Conservation (phyloP, 2,797 vertebrate genomes). For the Spinus pinus region DNA sequence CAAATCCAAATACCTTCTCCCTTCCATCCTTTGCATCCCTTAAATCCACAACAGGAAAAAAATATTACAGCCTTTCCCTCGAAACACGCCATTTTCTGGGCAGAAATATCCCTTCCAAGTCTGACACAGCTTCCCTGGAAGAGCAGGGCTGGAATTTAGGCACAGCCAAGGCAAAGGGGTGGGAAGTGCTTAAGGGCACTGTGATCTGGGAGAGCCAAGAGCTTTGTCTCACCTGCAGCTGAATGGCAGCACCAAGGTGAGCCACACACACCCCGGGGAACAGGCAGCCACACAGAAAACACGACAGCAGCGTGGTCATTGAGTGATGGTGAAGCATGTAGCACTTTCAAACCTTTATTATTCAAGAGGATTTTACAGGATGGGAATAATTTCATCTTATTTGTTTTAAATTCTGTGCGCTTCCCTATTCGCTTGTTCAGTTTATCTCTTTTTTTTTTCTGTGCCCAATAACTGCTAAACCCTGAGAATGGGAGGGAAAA, state of each 20-base stretch:
- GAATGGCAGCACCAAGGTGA: background rate
- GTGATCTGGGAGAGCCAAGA: background rate
- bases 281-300: slow-evolving; percentile 9
- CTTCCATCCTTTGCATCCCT: background rate
- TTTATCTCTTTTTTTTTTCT: background rate
- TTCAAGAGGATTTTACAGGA: slow-evolving; percentile 29
- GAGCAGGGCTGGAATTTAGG: slow-evolving; percentile 35
- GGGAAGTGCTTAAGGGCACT: background rate
- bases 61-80: background rate
- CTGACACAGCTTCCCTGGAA: background rate
- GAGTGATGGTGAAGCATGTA: slow-evolving; percentile 27
- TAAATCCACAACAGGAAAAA: background rate
- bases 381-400: background rate
- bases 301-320: background rate
- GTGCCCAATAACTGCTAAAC: background rate
- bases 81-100: background rate
- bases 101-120: background rate
- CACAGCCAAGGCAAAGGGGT: background rate
- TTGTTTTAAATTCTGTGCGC: background rate
- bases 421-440: background rate
- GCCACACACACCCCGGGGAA: background rate
- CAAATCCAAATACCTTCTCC: background rate
- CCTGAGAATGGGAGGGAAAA: background rate
- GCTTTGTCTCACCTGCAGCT: background rate
- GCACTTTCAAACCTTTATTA: slow-evolving; percentile 71